A percentile compares a stretch with the other conserved stretches of the same genome.
Evolutionary conservation across 2,888 invertebrate species (phyloP).

Genomic region (Adineta ricciae): DNA sequence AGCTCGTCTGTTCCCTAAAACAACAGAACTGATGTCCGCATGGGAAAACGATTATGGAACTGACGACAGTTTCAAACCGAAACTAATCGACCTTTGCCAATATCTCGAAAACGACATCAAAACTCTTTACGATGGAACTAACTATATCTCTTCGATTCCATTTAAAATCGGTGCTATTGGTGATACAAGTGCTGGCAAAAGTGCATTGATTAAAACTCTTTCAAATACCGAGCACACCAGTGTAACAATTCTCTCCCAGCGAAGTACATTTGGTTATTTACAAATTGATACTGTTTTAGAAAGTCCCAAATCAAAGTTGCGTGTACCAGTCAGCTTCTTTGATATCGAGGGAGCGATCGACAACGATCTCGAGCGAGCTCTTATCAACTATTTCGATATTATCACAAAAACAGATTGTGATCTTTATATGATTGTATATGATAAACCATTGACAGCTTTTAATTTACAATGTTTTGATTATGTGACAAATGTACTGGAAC

Average conservation of each 20-base stretch:
- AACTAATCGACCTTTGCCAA: neutral
- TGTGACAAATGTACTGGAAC: neutral
- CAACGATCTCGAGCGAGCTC: neutral
- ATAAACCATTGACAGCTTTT: neutral
- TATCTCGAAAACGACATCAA: neutral
- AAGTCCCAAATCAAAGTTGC: neutral
- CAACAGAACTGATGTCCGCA: neutral
- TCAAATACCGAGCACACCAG: neutral
- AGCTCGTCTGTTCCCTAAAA: neutral
- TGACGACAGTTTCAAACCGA: neutral
- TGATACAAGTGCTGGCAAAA: neutral
- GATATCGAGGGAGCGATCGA: neutral
- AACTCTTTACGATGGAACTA: neutral
- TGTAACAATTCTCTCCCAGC: neutral
- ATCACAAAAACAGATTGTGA: neutral
- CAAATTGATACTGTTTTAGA: neutral
- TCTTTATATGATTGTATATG: neutral
- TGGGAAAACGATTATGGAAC: neutral
- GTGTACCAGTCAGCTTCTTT: neutral
- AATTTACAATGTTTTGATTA: neutral
- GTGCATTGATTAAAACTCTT: neutral
- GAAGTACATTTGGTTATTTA: conserved; percentile 13
- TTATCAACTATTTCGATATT: neutral
- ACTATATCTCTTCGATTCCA: neutral
- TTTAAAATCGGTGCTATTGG: neutral